A percentile compares a stretch with the other conserved stretches of the same genome.
phyloP scores from a whole-genome alignment of 2,888 invertebrate species.

The Acleris cristana region DNA sequence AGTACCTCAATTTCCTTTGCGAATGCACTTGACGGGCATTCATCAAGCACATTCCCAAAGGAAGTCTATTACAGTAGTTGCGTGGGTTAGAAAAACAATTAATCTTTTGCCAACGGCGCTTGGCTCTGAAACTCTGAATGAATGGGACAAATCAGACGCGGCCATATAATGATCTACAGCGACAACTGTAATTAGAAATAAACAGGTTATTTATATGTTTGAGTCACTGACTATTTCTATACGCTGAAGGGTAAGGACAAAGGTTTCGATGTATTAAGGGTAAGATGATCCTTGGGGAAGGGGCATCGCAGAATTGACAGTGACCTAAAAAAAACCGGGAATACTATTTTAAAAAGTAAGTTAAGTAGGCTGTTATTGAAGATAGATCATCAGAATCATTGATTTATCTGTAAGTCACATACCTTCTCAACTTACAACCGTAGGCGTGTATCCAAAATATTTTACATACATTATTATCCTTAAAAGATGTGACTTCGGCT shows the following conservation, averaged over 20 bases:
- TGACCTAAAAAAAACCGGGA: too few species aligned
- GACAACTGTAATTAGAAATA: constrained; percentile 32
- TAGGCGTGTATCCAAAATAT: too few species aligned
- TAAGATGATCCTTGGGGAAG: neutral
- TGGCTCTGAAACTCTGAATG: constrained; percentile 22
- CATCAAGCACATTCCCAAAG: constrained; percentile 10
- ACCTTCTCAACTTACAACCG: too few species aligned
- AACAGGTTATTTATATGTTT: constrained; percentile 20
- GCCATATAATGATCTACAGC: constrained; percentile 8
- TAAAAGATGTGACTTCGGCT: too few species aligned
- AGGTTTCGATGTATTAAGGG: neutral
- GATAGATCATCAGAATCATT: too few species aligned
- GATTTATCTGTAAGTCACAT: too few species aligned
- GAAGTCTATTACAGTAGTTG: constrained; percentile 11
- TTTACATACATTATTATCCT: too few species aligned
- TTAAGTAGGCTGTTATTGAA: too few species aligned
- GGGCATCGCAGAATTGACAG: too few species aligned
- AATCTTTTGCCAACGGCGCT: constrained; percentile 32
- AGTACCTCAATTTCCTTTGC: too few species aligned
- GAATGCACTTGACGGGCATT: too few species aligned
- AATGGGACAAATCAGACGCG: constrained; percentile 22
- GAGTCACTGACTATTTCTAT: constrained; percentile 10
- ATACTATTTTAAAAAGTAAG: too few species aligned
- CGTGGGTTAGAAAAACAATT: constrained; percentile 31
- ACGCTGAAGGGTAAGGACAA: neutral